Conservation (phyloP, 2,888 invertebrate species). For the Drosophila nigricruria region DNA sequence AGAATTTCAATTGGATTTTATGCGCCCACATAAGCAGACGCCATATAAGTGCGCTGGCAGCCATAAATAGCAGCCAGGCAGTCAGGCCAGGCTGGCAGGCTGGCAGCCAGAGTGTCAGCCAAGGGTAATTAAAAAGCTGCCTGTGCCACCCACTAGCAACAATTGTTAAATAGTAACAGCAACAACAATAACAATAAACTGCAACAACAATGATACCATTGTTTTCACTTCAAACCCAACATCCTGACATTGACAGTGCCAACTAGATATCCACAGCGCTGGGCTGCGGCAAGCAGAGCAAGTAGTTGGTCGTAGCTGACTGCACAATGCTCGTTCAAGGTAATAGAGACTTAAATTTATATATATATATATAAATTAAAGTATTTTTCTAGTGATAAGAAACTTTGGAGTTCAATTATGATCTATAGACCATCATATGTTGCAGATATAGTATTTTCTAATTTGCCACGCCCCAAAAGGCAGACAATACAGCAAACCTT, state of each 20-base stretch:
- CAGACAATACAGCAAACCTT: too few relatives aligned
- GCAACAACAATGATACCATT: conserved; percentile 59
- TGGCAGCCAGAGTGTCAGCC: conserved; percentile 88
- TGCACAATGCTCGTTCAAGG: background rate
- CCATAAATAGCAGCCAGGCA: conserved; percentile 85
- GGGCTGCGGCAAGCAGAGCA: conserved; percentile 52
- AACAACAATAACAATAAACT: conserved; percentile 21
- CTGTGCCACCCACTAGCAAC: conserved; percentile 34
- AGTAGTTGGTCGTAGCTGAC: background rate
- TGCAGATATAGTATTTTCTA: too few relatives aligned
- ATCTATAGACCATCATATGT: too few relatives aligned
- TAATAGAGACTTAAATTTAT: background rate
- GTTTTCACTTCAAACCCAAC: conserved; percentile 69
- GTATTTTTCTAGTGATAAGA: background rate
- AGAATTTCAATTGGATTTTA: conserved; percentile 6
- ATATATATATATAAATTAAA: background rate
- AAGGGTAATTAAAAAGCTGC: conserved; percentile 87
- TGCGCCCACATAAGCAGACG: conserved; percentile 4
- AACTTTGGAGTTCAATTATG: too few relatives aligned
- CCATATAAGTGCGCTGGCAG: conserved; percentile 7
- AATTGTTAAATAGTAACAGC: conserved; percentile 60
- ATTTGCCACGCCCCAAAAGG: background rate
- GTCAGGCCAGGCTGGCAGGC: conserved; percentile 78
- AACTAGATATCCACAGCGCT: conserved; percentile 53
- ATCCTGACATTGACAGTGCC: conserved; percentile 72